phyloP scores from a whole-genome alignment of 2,797 vertebrate species.

The Aldrovandia affinis region DNA sequence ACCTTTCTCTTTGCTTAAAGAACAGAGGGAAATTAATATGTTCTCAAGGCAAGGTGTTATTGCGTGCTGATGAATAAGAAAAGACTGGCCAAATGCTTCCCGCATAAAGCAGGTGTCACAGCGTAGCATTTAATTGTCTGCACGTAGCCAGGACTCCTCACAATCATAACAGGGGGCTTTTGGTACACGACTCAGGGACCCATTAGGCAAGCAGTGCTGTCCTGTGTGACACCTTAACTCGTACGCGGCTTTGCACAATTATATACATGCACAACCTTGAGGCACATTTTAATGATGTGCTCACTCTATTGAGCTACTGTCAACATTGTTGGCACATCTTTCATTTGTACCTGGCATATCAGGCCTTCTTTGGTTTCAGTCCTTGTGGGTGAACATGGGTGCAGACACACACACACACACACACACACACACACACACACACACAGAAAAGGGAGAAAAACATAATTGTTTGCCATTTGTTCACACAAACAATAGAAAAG shows the following conservation, averaged over 20 bases:
- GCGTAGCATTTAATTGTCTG: conserved; percentile 23
- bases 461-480: background rate
- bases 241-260: background rate
- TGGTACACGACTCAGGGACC: background rate
- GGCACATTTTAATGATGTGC: conserved; percentile 29
- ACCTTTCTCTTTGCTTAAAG: conserved; percentile 50
- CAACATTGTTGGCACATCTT: conserved; percentile 22
- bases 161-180: too few species aligned
- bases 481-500: background rate
- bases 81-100: background rate
- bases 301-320: conserved; percentile 29
- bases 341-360: conserved; percentile 20
- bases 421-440: conserved; percentile 2
- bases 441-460: background rate
- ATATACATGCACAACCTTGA: conserved; percentile 7
- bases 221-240: background rate
- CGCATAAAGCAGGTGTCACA: background rate
- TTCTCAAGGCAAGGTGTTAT: background rate
- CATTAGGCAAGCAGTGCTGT: background rate
- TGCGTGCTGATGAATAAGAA: conserved; percentile 28
- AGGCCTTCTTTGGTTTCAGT: conserved; percentile 16
- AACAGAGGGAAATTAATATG: conserved; percentile 23
- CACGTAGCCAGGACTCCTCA: background rate
- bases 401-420: background rate
- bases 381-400: background rate